A percentile compares a stretch with the other conserved stretches of the same genome.
Conservation (phyloP, 1,140 invertebrate genomes). For the Ceratosolen solmsi region DNA sequence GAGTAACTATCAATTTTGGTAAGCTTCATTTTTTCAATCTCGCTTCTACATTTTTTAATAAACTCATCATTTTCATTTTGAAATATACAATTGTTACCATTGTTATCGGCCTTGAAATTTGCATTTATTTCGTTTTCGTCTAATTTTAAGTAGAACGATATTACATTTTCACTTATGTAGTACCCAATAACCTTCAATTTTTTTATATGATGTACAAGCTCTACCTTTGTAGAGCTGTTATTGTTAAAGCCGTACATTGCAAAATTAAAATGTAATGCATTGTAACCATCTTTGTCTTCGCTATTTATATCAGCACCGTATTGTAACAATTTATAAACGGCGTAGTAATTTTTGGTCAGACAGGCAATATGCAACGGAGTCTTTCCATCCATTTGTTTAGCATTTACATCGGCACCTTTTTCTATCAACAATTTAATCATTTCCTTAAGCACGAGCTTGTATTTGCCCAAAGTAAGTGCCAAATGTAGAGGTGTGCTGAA, state of each 20-base stretch:
- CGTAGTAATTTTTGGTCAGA: background rate
- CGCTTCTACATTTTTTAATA: background rate
- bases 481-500: background rate
- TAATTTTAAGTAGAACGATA: background rate
- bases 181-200: background rate
- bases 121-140: background rate
- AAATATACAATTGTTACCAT: background rate
- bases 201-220: background rate
- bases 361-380: constrained; percentile 21
- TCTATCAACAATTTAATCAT: background rate
- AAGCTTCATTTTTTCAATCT: background rate
- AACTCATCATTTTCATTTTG: background rate
- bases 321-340: background rate
- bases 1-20: constrained; percentile 22
- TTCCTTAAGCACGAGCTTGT: background rate
- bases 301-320: constrained; percentile 18
- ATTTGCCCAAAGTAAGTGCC: background rate
- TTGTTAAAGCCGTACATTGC: background rate
- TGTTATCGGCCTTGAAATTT: background rate
- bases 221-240: background rate
- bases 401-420: background rate
- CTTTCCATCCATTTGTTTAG: background rate
- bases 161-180: background rate
- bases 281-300: background rate
- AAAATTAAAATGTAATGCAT: background rate